A percentile compares a stretch with the other conserved stretches of the same genome.
These are phyloP conservation scores for Mellivora capensis DNA, from an alignment of 2,113 vertebrate species.

Conservation along the genomic window DNA sequence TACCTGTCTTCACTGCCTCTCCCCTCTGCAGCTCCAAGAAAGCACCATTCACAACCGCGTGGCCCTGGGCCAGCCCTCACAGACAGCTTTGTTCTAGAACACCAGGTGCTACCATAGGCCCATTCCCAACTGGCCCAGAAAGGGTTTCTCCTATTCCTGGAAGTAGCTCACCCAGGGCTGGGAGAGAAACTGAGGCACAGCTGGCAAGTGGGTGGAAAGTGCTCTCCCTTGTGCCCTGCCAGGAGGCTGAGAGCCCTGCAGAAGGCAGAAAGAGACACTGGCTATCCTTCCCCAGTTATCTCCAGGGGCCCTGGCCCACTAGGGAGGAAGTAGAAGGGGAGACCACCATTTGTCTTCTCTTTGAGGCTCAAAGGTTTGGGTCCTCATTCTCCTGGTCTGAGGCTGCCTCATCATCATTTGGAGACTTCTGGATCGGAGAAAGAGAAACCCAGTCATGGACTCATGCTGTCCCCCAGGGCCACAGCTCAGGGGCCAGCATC, in stretches of 20 bases:
- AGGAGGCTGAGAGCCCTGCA: not conserved
- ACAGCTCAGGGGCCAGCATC: not conserved
- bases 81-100: not conserved
- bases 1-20: not conserved
- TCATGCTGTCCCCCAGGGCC: not conserved
- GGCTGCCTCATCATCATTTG: not conserved
- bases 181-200: not conserved
- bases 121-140: not conserved
- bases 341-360: not conserved
- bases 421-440: conserved; percentile 44
- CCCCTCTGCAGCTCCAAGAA: not conserved
- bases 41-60: not conserved
- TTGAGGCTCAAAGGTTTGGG: conserved; percentile 33
- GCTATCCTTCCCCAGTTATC: not conserved
- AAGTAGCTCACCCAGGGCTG: not conserved
- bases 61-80: not conserved
- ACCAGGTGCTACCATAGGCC: not conserved
- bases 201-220: not conserved
- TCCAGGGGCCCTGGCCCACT: not conserved
- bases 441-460: not conserved
- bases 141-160: not conserved
- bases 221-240: not conserved
- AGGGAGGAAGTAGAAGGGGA: not conserved
- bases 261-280: not conserved
- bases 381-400: conserved; percentile 69